phyloP scores from a whole-genome alignment of 2,888 invertebrate genomes.

The Dolichopus griseipennis region DNA sequence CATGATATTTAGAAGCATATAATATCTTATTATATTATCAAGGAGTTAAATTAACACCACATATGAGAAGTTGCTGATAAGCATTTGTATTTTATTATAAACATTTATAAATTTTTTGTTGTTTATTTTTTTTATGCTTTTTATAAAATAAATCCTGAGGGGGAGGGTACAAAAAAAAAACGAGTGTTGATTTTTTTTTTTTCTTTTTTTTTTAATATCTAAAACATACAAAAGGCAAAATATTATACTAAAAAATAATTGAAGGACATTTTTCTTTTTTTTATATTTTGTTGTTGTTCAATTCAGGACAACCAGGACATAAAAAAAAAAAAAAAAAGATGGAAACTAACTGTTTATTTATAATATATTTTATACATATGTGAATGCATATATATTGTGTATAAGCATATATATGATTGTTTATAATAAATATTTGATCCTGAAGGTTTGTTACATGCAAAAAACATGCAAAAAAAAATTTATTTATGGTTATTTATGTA shows the following conservation, averaged over 20 bases:
- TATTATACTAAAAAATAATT: neutral
- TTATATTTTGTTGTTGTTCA: neutral
- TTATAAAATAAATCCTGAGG: no score
- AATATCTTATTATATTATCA: no score
- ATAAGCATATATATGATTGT: neutral
- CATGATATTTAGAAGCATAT: no score
- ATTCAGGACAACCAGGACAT: neutral
- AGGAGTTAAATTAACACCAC: neutral
- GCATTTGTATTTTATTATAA: neutral
- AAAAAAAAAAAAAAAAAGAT: neutral
- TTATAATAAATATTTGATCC: neutral
- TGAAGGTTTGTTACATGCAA: neutral
- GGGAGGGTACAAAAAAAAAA: no score
- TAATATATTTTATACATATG: no score
- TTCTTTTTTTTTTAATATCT: no score
- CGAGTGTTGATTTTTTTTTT: no score
- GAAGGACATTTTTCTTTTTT: neutral
- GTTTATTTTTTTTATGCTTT: no score
- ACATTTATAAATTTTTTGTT: neutral
- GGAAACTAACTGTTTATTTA: neutral
- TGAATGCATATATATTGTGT: neutral
- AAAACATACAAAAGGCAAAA: neutral
- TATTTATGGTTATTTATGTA: no score
- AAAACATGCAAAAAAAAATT: no score
- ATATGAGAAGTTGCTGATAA: slow-evolving; percentile 1